Evolutionary conservation across 2,888 invertebrate genomes (phyloP), one percentile per base, ranked within the genome.

Genomic region (Epinotia demarniana): DNA sequence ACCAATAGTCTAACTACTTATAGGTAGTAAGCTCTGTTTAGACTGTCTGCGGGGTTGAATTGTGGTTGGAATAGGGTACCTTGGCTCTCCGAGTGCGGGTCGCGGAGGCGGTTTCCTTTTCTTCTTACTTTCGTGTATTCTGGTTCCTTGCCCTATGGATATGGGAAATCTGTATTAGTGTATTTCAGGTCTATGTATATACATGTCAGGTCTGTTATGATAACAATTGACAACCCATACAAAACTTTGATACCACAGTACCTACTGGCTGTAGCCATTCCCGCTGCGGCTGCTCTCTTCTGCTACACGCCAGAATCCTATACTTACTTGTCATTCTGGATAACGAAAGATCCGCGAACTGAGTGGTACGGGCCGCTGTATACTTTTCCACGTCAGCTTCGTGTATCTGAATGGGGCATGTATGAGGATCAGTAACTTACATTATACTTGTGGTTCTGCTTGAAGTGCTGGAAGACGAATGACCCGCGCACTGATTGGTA

Each of bases 71-170:
- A 60, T 27, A 67, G 63, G 80, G 84, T 95, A 97, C 97, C 97
- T 97, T 97, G 97, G 87, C 97, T 97, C 88, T 97, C 97, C 3
- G 97, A 97, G 91, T 97, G 97, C 16, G 97, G 97, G 89, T 97
- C 97, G 76, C 97, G 94, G 74, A 97, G 95, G 84, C 96, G 94
- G 79, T 96, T 96, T 80, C 97, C 97, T 96, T 97, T 97, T 96
- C 97, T 96, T 86, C 97, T 94, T 23, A 97, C 97, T 95, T 97
- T 97, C 5, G 97, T 97, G 85, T 97, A 97, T 88, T 97, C 97
- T 76, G 97, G 97, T 86, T 97, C 97, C 93, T 97, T 97, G 81
- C 95, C 96, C 96, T 96, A 91, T 75, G 89, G 27, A 49, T 33
- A 53, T n/a, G 23, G 12, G 3, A 58, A 27, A 27, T 58, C 13